Base-by-base conservation (phyloP, 2,888 invertebrate species). In the Tachina grossa region DNA sequence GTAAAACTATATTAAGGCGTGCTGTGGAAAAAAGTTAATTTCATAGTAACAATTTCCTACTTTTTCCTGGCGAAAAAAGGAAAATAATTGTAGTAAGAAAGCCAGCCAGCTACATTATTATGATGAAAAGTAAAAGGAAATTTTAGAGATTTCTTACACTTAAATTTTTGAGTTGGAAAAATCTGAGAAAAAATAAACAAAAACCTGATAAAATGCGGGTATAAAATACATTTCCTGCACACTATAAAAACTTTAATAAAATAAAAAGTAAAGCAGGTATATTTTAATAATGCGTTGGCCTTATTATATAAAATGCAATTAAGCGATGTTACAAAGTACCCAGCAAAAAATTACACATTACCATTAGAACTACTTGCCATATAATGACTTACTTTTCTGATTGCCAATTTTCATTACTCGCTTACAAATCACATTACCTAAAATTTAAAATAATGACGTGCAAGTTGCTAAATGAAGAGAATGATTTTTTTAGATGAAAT, bases 61-160 rank as follows among this genome's bases (percentile, higher is more conserved):
- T 77, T 72, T 83, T 83, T 43, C 43, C 72, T 49, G 22, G 9
- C 43, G 41, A 51, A 68, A 51, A 51, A 39, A 49, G 41, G 1
- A 53, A 68, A 61, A 63, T 53, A 13, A 55, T 8, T 13, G 0
- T 14, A 45, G 14, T n/a, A 43, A 71, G 45, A 71, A 16, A 61
- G 16, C n/a, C 9, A 22, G n/a, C 53, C 1, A 22, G n/a, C 53
- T 0, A 16, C 16, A 53, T 39, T 16, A 39, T 47, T 16, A 39
- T 45, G 19, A 51, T 43, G 69, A 75, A 82, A 76, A 82, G 82
- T 82, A 82, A 82, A 71, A 82, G 82, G 69, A 76, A 76, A 71
- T 53, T 53, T 43, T 72, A 8, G 6, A 51, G 39, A 66, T 63
- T 63, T 63, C 14, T 49, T 71, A 45, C 45, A 41, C 41, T 69